These are phyloP conservation scores for Rhabdomys pumilio DNA, from an alignment of 2,797 vertebrate genomes.

Conservation along the genomic window DNA sequence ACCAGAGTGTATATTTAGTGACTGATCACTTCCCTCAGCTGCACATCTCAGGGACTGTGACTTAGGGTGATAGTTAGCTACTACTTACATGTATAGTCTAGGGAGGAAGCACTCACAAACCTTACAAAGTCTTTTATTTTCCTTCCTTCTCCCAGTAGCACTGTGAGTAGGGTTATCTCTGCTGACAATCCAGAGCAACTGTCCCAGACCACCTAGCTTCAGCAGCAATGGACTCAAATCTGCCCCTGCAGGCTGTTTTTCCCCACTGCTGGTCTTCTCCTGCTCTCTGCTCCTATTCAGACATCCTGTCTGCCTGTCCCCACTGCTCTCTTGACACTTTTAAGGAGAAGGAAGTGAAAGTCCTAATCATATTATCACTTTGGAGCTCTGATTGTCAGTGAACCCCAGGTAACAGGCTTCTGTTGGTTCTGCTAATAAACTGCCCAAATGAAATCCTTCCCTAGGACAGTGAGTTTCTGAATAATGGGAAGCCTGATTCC, in stretches of 20 bases:
- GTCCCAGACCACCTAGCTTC: not conserved
- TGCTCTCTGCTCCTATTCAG: fast-evolving
- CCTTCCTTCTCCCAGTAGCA: not conserved
- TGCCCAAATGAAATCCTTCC: not conserved
- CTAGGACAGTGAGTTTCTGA: slow-evolving; percentile 1
- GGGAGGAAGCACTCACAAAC: not conserved
- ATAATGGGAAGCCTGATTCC: not conserved
- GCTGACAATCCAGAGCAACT: not conserved
- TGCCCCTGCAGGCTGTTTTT: not conserved
- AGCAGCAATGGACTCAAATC: not conserved
- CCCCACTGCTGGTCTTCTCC: fast-evolving
- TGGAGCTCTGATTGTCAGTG: not conserved
- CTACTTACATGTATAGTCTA: not conserved
- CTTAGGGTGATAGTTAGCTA: not conserved
- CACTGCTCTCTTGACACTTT: slow-evolving; percentile 10
- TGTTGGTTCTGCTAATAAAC: slow-evolving; percentile 19
- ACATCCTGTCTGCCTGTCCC: not conserved
- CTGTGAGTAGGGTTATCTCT: not conserved
- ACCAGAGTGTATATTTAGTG: slow-evolving; percentile 43
- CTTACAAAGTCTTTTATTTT: not conserved
- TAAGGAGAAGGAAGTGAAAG: slow-evolving; percentile 39
- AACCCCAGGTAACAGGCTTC: slow-evolving; percentile 24
- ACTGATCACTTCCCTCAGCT: slow-evolving; percentile 16
- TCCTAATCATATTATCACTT: not conserved
- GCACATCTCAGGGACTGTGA: not conserved